Evolutionary conservation across 2,888 invertebrate genomes (phyloP), one percentile per base, ranked within the genome.

Genomic region (Hylaea fasciaria): DNA sequence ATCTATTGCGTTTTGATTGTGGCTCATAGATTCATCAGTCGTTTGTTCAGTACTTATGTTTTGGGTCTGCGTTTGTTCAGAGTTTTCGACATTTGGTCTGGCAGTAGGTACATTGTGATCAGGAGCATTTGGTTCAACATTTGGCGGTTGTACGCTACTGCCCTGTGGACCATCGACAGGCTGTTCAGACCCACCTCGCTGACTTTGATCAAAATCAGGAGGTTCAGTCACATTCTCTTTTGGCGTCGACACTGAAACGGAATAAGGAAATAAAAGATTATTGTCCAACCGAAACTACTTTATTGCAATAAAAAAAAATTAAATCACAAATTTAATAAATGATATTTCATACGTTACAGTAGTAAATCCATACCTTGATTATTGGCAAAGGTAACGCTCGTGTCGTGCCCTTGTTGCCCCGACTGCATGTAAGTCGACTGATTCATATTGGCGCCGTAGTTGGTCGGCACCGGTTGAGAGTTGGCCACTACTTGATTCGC

Each of bases 391-490:
- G 89, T 85, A 58, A 87, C 86, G 63, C 76, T 85, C 0, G 86
- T 83, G 50, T 81, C 75, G 32, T 81, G 79, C 0, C 66, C 74
- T 8, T 86, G 83, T 12, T 86, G 84, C 2, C 83, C 83, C 0
- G 87, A 86, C 65, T 87, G 90, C 82, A 89, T 86, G 53, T 91
- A 88, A 28, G 87, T 86, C 17, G 92, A 84, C 72, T 88, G 87
- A 61, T 87, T 89, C 46, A 82, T 61, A 56, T 85, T 78, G 39
- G 85, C 83, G 5, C 85, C 83, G 47, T 87, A 88, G 62, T 86
- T 89, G 0, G 85, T 85, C 0, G 82, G 63, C n/a, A 66, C 73
- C 22, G 80, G 71, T 50, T 82, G 72, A 0, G 80, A 59, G 43
- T 76, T 70, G 1, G 77, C 74, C n/a, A 72, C 65, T 12, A 72